Evolutionary conservation across 2,113 vertebrate genomes (phyloP).

Genomic region (Sinocyclocheilus maitianheensis): DNA sequence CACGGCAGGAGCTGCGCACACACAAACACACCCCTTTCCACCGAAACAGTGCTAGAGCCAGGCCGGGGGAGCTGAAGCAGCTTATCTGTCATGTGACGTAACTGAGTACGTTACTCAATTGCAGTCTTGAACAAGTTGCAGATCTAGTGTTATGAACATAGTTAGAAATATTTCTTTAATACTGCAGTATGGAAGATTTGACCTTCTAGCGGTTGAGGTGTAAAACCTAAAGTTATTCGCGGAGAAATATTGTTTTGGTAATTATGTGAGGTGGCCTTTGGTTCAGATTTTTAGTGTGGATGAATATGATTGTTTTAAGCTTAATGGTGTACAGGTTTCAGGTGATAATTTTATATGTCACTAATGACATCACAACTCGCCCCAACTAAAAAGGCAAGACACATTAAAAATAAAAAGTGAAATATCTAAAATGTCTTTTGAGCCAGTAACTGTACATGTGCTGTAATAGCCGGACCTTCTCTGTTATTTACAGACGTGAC

Average conservation of each 20-base stretch:
- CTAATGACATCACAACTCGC: not conserved
- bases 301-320: not conserved
- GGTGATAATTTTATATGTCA: not conserved
- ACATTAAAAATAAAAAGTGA: too few relatives aligned
- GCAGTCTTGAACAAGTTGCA: not conserved
- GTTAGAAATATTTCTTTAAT: not conserved
- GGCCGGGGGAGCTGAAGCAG: not conserved
- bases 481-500: too few relatives aligned
- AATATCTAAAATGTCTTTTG: too few relatives aligned
- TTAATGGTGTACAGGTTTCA: not conserved
- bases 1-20: conserved; percentile 35
- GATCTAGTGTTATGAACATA: not conserved
- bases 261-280: too few relatives aligned
- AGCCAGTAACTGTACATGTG: too few relatives aligned
- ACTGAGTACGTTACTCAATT: not conserved
- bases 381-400: too few relatives aligned
- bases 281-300: too few relatives aligned
- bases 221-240: not conserved
- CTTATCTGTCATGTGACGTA: not conserved
- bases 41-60: not conserved
- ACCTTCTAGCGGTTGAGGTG: not conserved
- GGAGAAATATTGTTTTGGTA: not conserved
- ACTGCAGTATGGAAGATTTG: not conserved
- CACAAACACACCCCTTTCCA: not conserved
- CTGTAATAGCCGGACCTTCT: too few relatives aligned